Conservation (phyloP, 2,888 invertebrate species). For the Cheilosia soror region DNA sequence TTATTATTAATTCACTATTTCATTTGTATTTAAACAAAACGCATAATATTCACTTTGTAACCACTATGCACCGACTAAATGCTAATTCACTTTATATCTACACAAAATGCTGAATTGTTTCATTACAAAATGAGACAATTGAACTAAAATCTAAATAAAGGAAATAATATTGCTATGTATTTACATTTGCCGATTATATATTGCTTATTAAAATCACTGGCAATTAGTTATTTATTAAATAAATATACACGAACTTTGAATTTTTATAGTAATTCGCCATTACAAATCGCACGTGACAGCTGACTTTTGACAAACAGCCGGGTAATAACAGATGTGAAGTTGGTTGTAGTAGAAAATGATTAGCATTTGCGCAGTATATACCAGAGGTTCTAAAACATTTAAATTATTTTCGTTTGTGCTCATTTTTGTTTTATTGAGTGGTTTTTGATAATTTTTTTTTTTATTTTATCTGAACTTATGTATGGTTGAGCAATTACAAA, state of each 20-base stretch:
- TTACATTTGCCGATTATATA: neutral
- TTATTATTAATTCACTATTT: conserved; percentile 17
- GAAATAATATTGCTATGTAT: neutral
- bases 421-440: neutral
- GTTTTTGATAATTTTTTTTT: neutral
- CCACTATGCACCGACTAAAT: neutral
- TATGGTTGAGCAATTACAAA: too few relatives aligned
- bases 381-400: conserved; percentile 40
- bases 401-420: neutral
- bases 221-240: neutral
- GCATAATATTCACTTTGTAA: neutral
- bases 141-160: neutral
- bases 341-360: conserved; percentile 5
- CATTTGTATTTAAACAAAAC: neutral
- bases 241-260: neutral
- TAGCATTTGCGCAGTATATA: neutral
- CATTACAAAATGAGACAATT: neutral
- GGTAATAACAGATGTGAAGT: conserved; percentile 60
- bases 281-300: conserved; percentile 46
- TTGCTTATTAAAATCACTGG: neutral
- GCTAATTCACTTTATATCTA: neutral
- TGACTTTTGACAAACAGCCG: conserved; percentile 50
- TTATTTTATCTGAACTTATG: too few relatives aligned
- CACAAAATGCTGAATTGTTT: neutral
- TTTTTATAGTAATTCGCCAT: neutral